These are phyloP conservation scores for Notospermus geniculatus DNA, from an alignment of 1,140 invertebrate species.

Conservation along the genomic window DNA sequence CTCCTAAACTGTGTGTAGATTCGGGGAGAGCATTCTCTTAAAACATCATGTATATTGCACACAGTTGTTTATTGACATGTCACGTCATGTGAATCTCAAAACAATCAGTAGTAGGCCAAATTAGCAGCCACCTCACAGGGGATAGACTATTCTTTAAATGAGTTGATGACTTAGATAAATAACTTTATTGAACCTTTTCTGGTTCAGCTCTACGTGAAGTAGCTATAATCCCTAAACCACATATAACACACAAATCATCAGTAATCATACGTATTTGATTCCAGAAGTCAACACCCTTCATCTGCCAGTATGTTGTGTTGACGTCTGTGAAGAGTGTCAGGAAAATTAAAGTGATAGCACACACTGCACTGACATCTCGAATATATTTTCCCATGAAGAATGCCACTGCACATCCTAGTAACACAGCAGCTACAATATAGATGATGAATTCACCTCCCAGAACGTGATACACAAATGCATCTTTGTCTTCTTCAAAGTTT, in stretches of 20 bases:
- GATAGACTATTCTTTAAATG: too few species aligned
- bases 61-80: too few species aligned
- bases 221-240: conserved; percentile 7
- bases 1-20: too few species aligned
- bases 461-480: conserved; percentile 32
- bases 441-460: conserved; percentile 33
- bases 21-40: too few species aligned
- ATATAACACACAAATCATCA: conserved; percentile 13
- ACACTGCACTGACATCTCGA: conserved; percentile 24
- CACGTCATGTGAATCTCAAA: too few species aligned
- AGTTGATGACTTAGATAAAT: too few species aligned
- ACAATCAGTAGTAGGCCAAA: too few species aligned
- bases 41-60: too few species aligned
- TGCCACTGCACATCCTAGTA: conserved; percentile 34
- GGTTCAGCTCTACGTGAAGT: too few species aligned
- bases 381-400: conserved; percentile 42
- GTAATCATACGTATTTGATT: conserved; percentile 15
- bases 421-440: conserved; percentile 28
- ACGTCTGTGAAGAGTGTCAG: conserved; percentile 5
- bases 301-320: conserved; percentile 12
- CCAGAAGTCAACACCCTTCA: conserved; percentile 15
- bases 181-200: too few species aligned
- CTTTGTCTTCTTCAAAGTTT: conserved; percentile 27
- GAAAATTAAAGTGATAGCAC: background rate
- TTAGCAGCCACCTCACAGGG: too few species aligned